Conservation (phyloP, 2,113 vertebrate genomes). For the Cebidichthys violaceus region DNA sequence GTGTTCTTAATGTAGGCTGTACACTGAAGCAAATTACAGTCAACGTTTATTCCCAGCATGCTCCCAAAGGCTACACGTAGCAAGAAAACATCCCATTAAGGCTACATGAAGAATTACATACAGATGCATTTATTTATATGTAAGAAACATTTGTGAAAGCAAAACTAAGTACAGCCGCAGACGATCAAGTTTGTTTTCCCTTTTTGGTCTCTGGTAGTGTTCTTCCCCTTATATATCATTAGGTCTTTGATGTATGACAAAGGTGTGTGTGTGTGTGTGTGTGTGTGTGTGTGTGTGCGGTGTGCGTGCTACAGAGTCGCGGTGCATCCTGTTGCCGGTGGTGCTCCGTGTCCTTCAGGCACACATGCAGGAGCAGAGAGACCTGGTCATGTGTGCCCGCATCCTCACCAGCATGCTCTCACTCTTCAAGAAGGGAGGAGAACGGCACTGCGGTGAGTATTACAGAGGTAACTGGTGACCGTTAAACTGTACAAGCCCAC, state of each 20-base stretch:
- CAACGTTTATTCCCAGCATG: slow-evolving; percentile 11
- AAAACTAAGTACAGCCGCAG: not conserved
- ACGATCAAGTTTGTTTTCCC: not conserved
- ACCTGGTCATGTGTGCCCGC: slow-evolving; percentile 94
- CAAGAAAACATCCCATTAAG: slow-evolving; percentile 32
- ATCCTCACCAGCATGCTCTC: slow-evolving; percentile 98
- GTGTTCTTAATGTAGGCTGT: slow-evolving; percentile 50
- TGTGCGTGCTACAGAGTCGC: slow-evolving; percentile 93
- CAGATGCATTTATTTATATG: slow-evolving; percentile 20
- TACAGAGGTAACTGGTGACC: not conserved
- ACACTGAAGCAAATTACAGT: slow-evolving; percentile 38
- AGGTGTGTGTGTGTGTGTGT: slow-evolving; percentile 24
- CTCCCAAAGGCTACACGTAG: slow-evolving; percentile 19
- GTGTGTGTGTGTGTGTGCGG: too few species aligned
- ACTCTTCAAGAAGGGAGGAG: slow-evolving; percentile 93
- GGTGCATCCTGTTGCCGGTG: slow-evolving; percentile 94
- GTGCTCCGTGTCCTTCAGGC: slow-evolving; percentile 94
- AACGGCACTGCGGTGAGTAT: slow-evolving; percentile 86
- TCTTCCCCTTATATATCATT: not conserved
- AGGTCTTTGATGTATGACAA: not conserved
- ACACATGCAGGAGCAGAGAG: slow-evolving; percentile 96
- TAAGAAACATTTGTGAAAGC: not conserved
- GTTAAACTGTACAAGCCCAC: not conserved
- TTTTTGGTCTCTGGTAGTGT: not conserved
- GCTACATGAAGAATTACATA: not conserved